Evolutionary conservation across 2,797 vertebrate species (phyloP).

Genomic region (Enteromius afrohamiltoni): DNA sequence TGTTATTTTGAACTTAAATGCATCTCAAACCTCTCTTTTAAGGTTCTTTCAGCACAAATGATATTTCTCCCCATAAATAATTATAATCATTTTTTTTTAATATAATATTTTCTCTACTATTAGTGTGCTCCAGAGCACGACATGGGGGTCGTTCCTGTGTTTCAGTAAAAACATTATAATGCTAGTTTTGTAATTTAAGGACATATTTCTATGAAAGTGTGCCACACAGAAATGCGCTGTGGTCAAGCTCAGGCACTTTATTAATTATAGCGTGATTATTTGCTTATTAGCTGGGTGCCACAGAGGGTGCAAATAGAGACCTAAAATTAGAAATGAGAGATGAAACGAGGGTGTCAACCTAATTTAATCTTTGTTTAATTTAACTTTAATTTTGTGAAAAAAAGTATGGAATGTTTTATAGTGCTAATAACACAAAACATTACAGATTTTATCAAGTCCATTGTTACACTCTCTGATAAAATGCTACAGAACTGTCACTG

Average conservation of each 20-base stretch:
- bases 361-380: not conserved
- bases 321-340: not conserved
- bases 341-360: not conserved
- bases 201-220: not conserved
- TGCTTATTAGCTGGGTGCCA: slow-evolving; percentile 15
- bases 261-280: slow-evolving; percentile 18
- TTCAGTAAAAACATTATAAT: slow-evolving; percentile 6
- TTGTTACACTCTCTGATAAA: not conserved
- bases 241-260: slow-evolving; percentile 7
- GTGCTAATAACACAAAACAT: not conserved
- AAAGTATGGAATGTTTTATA: not conserved
- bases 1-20: slow-evolving; percentile 12
- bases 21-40: not conserved
- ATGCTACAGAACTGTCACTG: not conserved
- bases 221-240: not conserved
- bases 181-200: slow-evolving; percentile 13
- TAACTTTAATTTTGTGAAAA: not conserved
- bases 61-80: not conserved
- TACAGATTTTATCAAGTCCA: not conserved
- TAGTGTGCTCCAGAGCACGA: not conserved
- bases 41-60: not conserved
- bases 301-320: not conserved
- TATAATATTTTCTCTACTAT: not conserved
- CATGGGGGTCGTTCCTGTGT: not conserved
- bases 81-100: not conserved